These are phyloP conservation scores for Rhabdophis nuchalis DNA, from an alignment of 2,797 vertebrate species.

Conservation along the genomic window DNA sequence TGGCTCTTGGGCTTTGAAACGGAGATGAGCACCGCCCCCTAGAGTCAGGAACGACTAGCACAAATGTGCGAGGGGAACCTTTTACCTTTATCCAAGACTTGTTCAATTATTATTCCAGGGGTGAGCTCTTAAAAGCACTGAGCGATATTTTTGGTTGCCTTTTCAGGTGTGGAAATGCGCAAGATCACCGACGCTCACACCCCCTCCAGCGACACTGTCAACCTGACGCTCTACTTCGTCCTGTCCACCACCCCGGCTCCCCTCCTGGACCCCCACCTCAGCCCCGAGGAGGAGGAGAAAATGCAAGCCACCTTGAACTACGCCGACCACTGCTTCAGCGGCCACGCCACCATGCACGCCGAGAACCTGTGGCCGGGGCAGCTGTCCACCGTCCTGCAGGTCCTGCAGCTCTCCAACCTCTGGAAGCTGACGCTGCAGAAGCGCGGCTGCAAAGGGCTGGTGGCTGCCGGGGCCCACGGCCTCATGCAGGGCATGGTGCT, in stretches of 20 bases:
- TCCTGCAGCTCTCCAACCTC: slow-evolving; percentile 89
- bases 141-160: background rate
- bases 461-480: slow-evolving; percentile 86
- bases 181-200: slow-evolving; percentile 91
- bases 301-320: slow-evolving; percentile 90
- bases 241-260: slow-evolving; percentile 83
- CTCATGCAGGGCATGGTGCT: slow-evolving; percentile 94
- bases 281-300: slow-evolving; percentile 75
- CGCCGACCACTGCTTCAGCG: slow-evolving; percentile 95
- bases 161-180: slow-evolving; percentile 88
- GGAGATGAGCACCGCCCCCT: too few relatives aligned
- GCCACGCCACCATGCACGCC: slow-evolving; percentile 94
- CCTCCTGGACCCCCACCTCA: slow-evolving; percentile 77
- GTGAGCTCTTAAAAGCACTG: background rate
- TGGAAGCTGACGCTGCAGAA: slow-evolving; percentile 96
- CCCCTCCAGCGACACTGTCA: slow-evolving; percentile 87
- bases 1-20: too few relatives aligned
- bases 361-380: slow-evolving; percentile 90
- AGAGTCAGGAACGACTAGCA: too few relatives aligned
- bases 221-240: slow-evolving; percentile 92
- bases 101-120: too few relatives aligned
- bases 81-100: too few relatives aligned
- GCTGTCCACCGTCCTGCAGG: slow-evolving; percentile 76
- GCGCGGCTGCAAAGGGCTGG: slow-evolving; percentile 88
- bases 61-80: too few relatives aligned